Evolutionary conservation across 2,113 vertebrate genomes (phyloP).

Genomic region (Dendrocopos noguchii): DNA sequence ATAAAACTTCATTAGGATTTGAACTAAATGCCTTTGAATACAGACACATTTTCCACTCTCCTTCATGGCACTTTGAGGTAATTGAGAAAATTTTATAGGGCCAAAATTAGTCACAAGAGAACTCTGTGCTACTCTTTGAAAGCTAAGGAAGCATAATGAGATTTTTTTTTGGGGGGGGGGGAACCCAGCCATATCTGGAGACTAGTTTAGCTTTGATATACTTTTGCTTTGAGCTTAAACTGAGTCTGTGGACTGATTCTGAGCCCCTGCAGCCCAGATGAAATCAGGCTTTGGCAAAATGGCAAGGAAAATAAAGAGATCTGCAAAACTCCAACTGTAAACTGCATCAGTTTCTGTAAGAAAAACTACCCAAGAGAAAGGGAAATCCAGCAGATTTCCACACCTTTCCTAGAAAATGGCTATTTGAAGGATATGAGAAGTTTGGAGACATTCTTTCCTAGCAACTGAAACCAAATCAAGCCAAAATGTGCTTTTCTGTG

Average conservation of each 20-base stretch:
- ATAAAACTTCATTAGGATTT: neutral
- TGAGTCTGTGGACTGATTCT: neutral
- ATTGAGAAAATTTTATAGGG: conserved; percentile 8
- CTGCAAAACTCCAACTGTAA: neutral
- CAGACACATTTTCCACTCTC: neutral
- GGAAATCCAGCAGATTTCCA: neutral
- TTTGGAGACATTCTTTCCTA: neutral
- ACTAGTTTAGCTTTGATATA: neutral
- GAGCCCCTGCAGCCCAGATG: neutral
- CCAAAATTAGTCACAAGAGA: conserved; percentile 4
- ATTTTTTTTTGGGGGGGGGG: neutral
- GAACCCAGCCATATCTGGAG: neutral
- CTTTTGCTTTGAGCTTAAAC: neutral
- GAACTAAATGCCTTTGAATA: conserved; percentile 6
- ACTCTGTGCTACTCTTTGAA: neutral
- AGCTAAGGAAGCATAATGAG: neutral
- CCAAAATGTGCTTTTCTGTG: neutral
- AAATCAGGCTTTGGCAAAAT: neutral
- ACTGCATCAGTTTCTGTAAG: neutral
- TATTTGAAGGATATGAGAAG: neutral
- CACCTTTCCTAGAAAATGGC: neutral
- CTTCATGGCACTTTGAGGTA: neutral
- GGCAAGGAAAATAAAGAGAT: neutral
- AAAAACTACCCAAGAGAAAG: neutral
- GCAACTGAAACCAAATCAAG: neutral